These are phyloP conservation scores for Anagrus nilaparvatae DNA, from an alignment of 1,140 invertebrate species.

Conservation along the genomic window DNA sequence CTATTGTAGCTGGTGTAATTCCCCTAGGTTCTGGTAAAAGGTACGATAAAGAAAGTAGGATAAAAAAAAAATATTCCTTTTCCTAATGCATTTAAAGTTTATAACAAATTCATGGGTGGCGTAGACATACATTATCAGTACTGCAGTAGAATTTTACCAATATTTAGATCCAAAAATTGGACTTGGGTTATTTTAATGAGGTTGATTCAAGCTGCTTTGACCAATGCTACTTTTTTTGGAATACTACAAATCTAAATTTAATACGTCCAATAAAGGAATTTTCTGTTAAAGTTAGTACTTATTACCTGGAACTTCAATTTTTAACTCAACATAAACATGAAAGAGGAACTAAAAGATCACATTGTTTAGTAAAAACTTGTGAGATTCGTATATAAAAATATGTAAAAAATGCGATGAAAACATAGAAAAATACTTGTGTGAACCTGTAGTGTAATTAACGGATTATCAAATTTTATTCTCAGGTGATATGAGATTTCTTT, in stretches of 20 bases:
- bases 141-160: not conserved
- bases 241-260: slow-evolving; percentile 2
- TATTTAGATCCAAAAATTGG: not conserved
- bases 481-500: no score
- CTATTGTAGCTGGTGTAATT: slow-evolving; percentile 8
- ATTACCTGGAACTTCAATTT: no score
- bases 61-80: not conserved
- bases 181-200: slow-evolving; percentile 5
- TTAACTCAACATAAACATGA: no score
- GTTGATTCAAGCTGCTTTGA: not conserved
- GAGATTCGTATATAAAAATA: no score
- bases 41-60: not conserved
- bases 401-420: no score
- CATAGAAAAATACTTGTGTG: no score
- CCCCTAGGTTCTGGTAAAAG: not conserved
- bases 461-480: no score
- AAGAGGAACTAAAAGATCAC: no score
- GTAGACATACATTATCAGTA: not conserved
- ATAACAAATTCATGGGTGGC: slow-evolving; percentile 1
- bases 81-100: not conserved
- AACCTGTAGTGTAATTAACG: no score
- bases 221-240: not conserved
- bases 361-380: no score
- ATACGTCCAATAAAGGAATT: not conserved
- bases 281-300: slow-evolving; percentile 1